phyloP scores from a whole-genome alignment of 1,140 invertebrate species.

The Heterodera schachtii region DNA sequence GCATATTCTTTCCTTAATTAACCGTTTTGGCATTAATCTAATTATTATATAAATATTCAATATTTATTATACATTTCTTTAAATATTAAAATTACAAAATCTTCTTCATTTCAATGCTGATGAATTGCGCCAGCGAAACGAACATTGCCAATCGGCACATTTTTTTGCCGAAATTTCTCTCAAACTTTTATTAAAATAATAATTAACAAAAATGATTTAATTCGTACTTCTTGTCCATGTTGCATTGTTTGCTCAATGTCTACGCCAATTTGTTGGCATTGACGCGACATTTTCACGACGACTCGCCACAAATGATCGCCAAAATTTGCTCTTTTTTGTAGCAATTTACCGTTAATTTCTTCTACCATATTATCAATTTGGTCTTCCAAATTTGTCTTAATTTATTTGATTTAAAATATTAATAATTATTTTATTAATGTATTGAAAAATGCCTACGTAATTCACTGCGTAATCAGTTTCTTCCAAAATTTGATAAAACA shows the following conservation, averaged over 20 bases:
- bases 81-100: not conserved
- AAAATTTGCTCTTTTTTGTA: not conserved
- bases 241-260: too few relatives aligned
- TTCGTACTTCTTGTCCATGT: too few relatives aligned
- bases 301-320: not conserved
- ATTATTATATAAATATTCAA: too few relatives aligned
- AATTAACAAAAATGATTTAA: too few relatives aligned
- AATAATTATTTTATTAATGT: not conserved
- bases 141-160: not conserved
- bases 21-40: too few relatives aligned
- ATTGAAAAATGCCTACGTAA: not conserved
- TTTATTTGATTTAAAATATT: not conserved
- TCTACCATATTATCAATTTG: not conserved
- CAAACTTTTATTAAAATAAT: not conserved
- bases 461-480: not conserved
- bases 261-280: not conserved
- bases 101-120: not conserved
- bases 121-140: not conserved
- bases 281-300: not conserved
- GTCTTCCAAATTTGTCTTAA: not conserved
- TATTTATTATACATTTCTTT: too few relatives aligned
- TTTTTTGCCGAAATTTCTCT: not conserved
- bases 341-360: not conserved
- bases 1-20: not conserved
- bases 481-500: not conserved